Base-by-base conservation (phyloP, 2,888 invertebrate species). In the Erpobdella octoculata region DNA sequence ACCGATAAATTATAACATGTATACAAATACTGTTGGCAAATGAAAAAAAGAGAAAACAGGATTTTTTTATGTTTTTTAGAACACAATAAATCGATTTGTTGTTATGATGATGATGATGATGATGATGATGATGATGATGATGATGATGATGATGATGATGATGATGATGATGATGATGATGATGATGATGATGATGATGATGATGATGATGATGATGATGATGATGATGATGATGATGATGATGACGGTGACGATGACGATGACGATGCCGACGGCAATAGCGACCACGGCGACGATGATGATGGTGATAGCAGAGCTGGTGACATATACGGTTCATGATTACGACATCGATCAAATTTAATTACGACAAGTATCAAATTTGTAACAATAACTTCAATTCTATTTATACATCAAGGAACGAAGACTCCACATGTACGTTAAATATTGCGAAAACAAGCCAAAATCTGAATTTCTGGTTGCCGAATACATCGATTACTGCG, bases 391-490 rank as follows among this genome's bases (percentile, higher is more conserved):
- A 5, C 28, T 31, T 48, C 6, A 2, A 18, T 36, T 8, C 25
- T 62, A 35, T 35, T 2, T 33, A 3, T 9, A 53, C 5, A 66
- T 74, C 37, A 75, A 77, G 77, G 93, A 95, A 83, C 88, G 93
- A 78, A 90, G 93, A 81, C 87, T 98, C 78, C 90, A 91, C 83
- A 92, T 96, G 89, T 97, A 97, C 85, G 93, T 95, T 77, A 91
- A 92, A 69, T 98, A 97, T 85, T 98, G 97, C 86, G 92, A 97
- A 84, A 98, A 98, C 85, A 98, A 98, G 83, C 96, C 96, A 25
- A 92, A 95, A 78, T 96, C 96, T 33, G 98, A 98, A 83, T 94
- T 90, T 85, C 93, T 98, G 78, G 94, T 98, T 48, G 92, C 93
- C 18, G 96, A 96, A 82, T 89, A 93, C 83, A 86, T 89, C 78